Base-by-base conservation (phyloP, 2,888 invertebrate genomes). In the Neoitamus cyanurus region DNA sequence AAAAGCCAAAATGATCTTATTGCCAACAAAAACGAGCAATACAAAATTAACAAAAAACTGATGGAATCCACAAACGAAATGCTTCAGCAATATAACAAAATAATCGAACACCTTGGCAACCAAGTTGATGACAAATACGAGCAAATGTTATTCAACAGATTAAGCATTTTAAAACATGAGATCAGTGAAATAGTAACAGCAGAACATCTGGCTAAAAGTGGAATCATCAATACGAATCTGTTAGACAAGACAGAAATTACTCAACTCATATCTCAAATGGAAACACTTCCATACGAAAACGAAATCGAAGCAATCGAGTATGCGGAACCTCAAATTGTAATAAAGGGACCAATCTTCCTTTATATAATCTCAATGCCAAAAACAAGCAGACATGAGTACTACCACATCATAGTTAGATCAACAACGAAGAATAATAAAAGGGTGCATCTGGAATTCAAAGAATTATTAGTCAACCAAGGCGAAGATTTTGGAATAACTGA, bases 271-370 rank as follows among this genome's bases (percentile, higher is more conserved):
- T 34, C 73, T 0, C 85, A 86, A 69, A 20, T 85, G 0, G 86
- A 87, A 48, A 87, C 86, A 0, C 77, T 87, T 25, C 86, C 86
- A 2, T 86, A 86, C 34, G 25, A 20, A 5, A 87, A 87, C 34
- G 84, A 83, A 34, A 84, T 87, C 5, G 86, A 87, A 36, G 87
- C 85, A 1, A 42, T 86, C 0, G 85, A 86, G 48, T 86, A 85
- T 20, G 86, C 86, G 15, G 73, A 58, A 72, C 86, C 86, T 3
- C 58, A 83, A 9, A 78, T 87, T 13, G 83, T 86, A n/a, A 83
- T 83, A 25, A 87, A 87, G 46, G 82, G 37, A 20, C 83, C 86
- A n/a, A 69, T 83, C 6, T 48, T 87, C 6, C 34, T 86, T 9
- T 85, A 85, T 30, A 72, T 83, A 20, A 78, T 87, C 2, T 85